Evolutionary conservation across 2,113 vertebrate species (phyloP), one percentile per base, ranked within the genome.

Genomic region (Psittacus erithacus): DNA sequence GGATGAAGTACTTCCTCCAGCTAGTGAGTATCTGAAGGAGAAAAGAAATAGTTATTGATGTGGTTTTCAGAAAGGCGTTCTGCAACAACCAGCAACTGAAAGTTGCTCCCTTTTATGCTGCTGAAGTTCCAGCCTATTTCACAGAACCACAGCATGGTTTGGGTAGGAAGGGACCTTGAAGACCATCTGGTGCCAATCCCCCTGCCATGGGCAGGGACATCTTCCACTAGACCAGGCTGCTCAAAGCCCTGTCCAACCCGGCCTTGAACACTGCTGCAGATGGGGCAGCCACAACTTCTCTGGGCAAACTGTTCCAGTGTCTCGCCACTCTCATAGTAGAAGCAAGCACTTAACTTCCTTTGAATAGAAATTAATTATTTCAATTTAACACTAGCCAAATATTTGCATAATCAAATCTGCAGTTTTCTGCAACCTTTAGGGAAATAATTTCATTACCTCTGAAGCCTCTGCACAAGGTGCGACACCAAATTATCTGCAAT

Each of bases 401-500:
- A 53, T 39, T 50, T 82, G 53, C 39, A 60, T 52, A 75, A 31
- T n/a, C 31, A 60, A 8, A 89, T 49, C 17, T 60, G 33, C 22
- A 87, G 31, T 41, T 74, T 81, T 85, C 86, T 77, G 31, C 82
- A 92, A 59, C 39, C 13, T 84, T 60, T 22, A 39, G 18, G 22
- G 29, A 55, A 88, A 78, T 4, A 17, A 27, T 50, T 77, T 78
- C 13, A 24, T 97, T 97, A 99, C 99, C 99, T 99, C 98, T 99
- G 98, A 95, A 99, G 98, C 97, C 99, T 98, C 97, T 99, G 98
- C 83, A 99, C 97, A 2, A 99, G 98, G 83, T 99, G 98, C 24
- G 98, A 98, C 86, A 99, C 99, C 98, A 99, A 98, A 27, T 98
- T 98, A 96, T 99, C 99, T 7, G 98, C 98, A 94, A 99, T 99